A percentile compares a stretch with the other conserved stretches of the same genome.
Conservation (phyloP, 2,797 vertebrate species). For the Petrocephalus sullivani region DNA sequence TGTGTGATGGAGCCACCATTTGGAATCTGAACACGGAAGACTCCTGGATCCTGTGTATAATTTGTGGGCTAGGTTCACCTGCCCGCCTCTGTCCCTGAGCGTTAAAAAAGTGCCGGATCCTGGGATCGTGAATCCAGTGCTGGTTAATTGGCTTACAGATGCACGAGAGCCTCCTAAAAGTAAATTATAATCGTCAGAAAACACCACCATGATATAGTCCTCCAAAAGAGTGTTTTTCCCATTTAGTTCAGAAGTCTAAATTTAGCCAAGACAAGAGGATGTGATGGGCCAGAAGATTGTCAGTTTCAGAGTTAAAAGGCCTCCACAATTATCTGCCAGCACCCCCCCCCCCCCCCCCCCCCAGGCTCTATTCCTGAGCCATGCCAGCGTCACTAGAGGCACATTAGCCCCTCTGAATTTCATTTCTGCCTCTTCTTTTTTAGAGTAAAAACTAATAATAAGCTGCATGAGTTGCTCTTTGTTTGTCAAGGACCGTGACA, state of each 20-base stretch:
- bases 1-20: neutral
- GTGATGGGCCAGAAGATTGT: neutral
- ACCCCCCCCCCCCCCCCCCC: neutral
- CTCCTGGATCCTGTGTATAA: too few relatives aligned
- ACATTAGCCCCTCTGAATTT: neutral
- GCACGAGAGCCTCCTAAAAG: neutral
- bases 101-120: neutral
- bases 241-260: slow-evolving; percentile 15
- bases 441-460: neutral
- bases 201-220: neutral
- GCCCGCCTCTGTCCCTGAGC: neutral
- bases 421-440: neutral
- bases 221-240: neutral
- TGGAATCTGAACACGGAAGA: neutral
- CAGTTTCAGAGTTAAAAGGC: neutral
- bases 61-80: neutral
- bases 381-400: neutral
- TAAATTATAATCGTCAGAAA: neutral
- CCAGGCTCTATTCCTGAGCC: neutral
- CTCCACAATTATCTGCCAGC: slow-evolving; percentile 13
- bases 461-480: neutral
- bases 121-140: neutral
- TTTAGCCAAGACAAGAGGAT: neutral
- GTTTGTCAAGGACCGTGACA: neutral
- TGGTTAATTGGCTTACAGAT: neutral